Percentiles rank a stretch among this genome's conserved stretches.
These are phyloP conservation scores for Artemia sinica DNA, from an alignment of 2,888 invertebrate species.

Conservation along the genomic window DNA sequence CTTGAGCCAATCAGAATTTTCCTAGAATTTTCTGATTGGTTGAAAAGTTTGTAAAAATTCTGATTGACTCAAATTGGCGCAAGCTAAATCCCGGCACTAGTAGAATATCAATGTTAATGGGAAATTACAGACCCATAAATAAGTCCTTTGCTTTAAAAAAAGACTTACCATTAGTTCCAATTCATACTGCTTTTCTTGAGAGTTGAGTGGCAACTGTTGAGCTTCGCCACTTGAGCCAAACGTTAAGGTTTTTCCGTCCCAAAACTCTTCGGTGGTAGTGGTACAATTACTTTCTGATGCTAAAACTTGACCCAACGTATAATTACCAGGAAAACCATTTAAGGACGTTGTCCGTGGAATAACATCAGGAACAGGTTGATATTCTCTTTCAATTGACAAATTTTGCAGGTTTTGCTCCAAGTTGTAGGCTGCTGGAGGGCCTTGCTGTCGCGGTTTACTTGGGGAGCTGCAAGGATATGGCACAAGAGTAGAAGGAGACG, in stretches of 20 bases:
- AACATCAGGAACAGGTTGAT: constrained; percentile 8
- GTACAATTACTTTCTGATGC: not conserved
- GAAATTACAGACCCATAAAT: too few relatives aligned
- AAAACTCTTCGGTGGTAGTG: not conserved
- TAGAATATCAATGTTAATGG: too few relatives aligned
- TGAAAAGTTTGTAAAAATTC: too few relatives aligned
- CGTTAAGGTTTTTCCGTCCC: not conserved
- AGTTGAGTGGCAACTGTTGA: too few relatives aligned
- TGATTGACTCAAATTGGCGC: too few relatives aligned
- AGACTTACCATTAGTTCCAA: too few relatives aligned
- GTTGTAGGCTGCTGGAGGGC: not conserved
- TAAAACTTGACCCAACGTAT: constrained; percentile 7
- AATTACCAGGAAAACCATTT: not conserved
- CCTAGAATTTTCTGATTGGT: too few relatives aligned
- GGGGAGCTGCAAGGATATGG: not conserved
- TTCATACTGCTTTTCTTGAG: too few relatives aligned
- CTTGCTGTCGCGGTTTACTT: not conserved
- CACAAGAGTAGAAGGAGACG: not conserved
- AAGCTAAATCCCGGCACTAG: too few relatives aligned
- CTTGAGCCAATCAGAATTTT: too few relatives aligned
- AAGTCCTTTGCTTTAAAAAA: too few relatives aligned
- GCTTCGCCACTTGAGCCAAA: not conserved
- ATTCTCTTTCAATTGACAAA: not conserved
- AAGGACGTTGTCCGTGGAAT: not conserved
- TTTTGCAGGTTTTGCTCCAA: not conserved